Evolutionary conservation across 2,113 vertebrate species (phyloP), one percentile per base, ranked within the genome.

Genomic region (Psilopsiagon aymara): DNA sequence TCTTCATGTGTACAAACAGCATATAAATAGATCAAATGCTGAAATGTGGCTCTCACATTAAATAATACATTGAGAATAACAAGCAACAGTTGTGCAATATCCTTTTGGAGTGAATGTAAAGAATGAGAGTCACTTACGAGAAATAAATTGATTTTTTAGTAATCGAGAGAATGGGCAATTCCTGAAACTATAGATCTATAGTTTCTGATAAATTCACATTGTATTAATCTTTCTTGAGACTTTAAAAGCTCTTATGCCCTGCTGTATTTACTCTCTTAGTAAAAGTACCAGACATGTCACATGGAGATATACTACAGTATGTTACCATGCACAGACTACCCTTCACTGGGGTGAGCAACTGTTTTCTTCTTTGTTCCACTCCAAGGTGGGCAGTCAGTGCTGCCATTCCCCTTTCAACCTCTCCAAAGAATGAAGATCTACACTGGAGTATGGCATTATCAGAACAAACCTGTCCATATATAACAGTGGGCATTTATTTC

Each of bases 111-210:
- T 47, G 28, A 84, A 95, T 75, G 33, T 88, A 88, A 81, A 47
- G 55, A 90, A 83, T 67, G 64, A 73, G 62, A 92, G 74, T 67
- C 46, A 86, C 44, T 95, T 95, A 95, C 31, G 17, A 97, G 95
- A 96, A 95, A 95, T 74, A 83, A 82, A 95, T 91, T 93, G 91
- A 88, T 90, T 90, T 92, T 91, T 84, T 80, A 92, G 71, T 77
- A 90, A 92, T 86, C 37, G 24, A 86, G 68, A 60, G 76, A 95
- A 95, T 55, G 46, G 23, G 35, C 16, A 62, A 86, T 92, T 94
- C 92, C 92, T 88, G 92, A 94, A 90, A 92, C 51, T 78, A 71
- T 1, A 92, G 53, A 88, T 88, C 91, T 83, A 18, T 92, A 78
- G 63, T 96, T 86, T 90, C 86, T 81, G 60, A 81, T 33, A 59